Evolutionary conservation across 2,888 invertebrate species (phyloP), one percentile per base, ranked within the genome.

Genomic region (Yponomeuta cagnagella): DNA sequence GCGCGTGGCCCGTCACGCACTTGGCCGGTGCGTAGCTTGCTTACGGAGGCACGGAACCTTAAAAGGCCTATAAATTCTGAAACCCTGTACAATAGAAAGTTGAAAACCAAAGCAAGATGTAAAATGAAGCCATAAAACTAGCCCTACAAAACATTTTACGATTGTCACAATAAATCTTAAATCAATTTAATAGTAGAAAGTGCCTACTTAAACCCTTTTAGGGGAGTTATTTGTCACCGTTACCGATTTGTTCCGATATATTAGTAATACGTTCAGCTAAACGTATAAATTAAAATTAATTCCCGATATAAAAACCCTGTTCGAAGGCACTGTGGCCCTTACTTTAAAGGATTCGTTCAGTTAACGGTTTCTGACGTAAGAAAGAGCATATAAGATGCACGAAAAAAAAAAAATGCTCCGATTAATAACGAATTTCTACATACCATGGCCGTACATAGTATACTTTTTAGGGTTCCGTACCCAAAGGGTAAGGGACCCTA

Each of bases 231-330:
- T 68, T 68, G 68, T 68, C 68, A 68, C 68, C 12, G 48, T 68
- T 68, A 15, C 48, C 68, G 23, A 68, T 68, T 65, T 65, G 65
- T 65, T n/a, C 48, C n/a, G 37, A 68, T 48, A 48, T 43, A 23
- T 12, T 33, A 48, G 48, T 58, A 58, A 58, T 58, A 58, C 52
- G 52, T 58, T 58, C 8, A 23, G 5, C 43, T 48, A 78, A 77
- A 80, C 73, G 75, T 74, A 82, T 84, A 83, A 82, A 84, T 82
- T 78, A 75, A 79, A 79, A 78, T 79, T 80, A 80, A 84, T 82
- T 80, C 80, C 79, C 71, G 73, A 72, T 74, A 77, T 77, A 75
- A 79, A 33, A 78, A 77, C 76, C 43, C 43, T 48, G 48, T 23
- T 23, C 23, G 43, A 68, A 9, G 43, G 48, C 68, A 68, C 52